Evolutionary conservation across 37 sponge, comb jelly and placozoan genomes (phyloP).

Genomic region (Chondrosia reniformis): DNA sequence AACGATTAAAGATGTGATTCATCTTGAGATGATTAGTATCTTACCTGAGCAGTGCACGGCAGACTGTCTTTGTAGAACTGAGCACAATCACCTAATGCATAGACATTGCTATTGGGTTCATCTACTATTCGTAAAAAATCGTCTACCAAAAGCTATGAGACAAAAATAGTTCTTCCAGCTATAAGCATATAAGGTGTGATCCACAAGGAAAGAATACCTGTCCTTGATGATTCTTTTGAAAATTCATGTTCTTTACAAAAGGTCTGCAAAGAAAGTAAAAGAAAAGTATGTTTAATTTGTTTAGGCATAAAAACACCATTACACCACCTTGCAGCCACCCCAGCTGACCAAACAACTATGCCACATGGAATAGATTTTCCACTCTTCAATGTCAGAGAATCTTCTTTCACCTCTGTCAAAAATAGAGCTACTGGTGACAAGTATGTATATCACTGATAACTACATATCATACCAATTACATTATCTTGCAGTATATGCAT

Average conservation of each 20-base stretch:
- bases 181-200: not conserved
- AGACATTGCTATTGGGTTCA: conserved; percentile 40
- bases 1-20: not conserved
- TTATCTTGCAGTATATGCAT: conserved; percentile 75
- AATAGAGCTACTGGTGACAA: not conserved
- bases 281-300: not conserved
- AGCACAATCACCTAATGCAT: conserved; percentile 89
- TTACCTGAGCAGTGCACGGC: conserved; percentile 76
- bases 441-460: not conserved
- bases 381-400: conserved; percentile 36
- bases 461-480: conserved; percentile 50
- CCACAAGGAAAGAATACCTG: conserved; percentile 39
- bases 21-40: not conserved
- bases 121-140: conserved; percentile 27
- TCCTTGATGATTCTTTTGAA: conserved; percentile 60
- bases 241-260: conserved; percentile 36
- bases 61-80: conserved; percentile 24
- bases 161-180: not conserved
- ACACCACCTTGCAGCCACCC: conserved; percentile 75
- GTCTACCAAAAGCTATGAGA: conserved; percentile 66
- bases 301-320: not conserved
- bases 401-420: conserved; percentile 51
- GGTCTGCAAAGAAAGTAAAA: conserved; percentile 37
- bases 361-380: conserved; percentile 62
- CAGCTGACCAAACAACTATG: conserved; percentile 87